Evolutionary conservation across 2,888 invertebrate genomes (phyloP), one percentile per base, ranked within the genome.

Genomic region (Zygothrica quintamaculata): DNA sequence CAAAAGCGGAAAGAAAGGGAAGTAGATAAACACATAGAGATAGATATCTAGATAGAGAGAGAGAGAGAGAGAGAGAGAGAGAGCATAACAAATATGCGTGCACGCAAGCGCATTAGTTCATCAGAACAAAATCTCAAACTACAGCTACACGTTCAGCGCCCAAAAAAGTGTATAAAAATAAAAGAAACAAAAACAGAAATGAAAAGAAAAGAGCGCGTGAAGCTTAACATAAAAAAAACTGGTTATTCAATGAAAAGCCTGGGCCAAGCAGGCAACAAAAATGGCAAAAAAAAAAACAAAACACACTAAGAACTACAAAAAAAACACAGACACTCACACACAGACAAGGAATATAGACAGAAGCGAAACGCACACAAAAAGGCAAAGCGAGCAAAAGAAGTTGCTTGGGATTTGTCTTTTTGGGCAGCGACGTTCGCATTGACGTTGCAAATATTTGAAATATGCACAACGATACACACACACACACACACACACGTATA

Each of bases 221-320:
- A 69, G 69, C 78, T 72, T 59, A 67, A n/a, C n/a, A n/a, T n/a
- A 62, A 77, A 78, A 64, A 65, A 84, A 86, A 86, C 86, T 84
- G 86, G 86, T 86, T 86, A 84, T 87, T 87, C 84, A 86, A 86
- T 86, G 86, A 86, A 86, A 84, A 82, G 58, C 65, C 73, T 64
- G 55, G 53, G 34, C 25, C 53, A 68, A 59, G 36, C 65, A 62
- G 46, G 36, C 58, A 77, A 61, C 56, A 66, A 59, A 69, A 79
- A 79, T 70, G 67, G 65, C 77, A 78, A 72, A 64, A 68, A 65
- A n/a, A 56, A 72, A 56, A 47, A 73, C 76, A 72, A 61, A 68
- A 65, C 56, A n/a, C n/a, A n/a, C n/a, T n/a, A n/a, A n/a, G n/a
- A 72, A 53, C 47, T 26, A 40, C 31, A 43, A 40, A 11, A 33